Evolutionary conservation across 2,797 vertebrate species (phyloP).

Genomic region (Diplodus sargus): DNA sequence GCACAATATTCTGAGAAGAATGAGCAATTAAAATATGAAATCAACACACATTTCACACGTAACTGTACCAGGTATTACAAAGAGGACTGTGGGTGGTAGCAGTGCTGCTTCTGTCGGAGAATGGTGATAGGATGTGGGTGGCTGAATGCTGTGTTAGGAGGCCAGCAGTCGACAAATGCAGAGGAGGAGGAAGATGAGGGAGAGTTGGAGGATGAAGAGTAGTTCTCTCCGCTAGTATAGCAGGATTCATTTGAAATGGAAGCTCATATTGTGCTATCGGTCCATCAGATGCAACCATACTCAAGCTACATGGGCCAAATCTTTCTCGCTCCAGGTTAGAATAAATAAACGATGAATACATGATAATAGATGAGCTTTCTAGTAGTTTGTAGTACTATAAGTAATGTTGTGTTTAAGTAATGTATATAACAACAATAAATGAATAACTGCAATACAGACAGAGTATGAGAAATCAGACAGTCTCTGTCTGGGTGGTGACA

Average conservation of each 20-base stretch:
- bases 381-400: background rate
- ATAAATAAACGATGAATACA: background rate
- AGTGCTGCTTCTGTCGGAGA: constrained; percentile 55
- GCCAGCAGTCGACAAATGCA: constrained; percentile 67
- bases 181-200: constrained; percentile 79
- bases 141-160: constrained; percentile 66
- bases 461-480: constrained; percentile 53
- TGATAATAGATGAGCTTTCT: too few relatives aligned
- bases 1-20: constrained; percentile 18
- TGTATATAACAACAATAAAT: constrained; percentile 26
- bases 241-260: constrained; percentile 36
- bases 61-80: constrained; percentile 63
- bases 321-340: background rate
- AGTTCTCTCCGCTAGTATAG: constrained; percentile 40
- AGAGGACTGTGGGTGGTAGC: constrained; percentile 67
- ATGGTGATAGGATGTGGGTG: constrained; percentile 72
- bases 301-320: constrained; percentile 2
- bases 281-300: constrained; percentile 17
- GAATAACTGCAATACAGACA: constrained; percentile 26
- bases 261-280: constrained; percentile 2
- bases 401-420: constrained; percentile 10
- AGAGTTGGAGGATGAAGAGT: constrained; percentile 75
- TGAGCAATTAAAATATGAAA: constrained; percentile 2
- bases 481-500: constrained; percentile 54
- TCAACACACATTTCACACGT: constrained; percentile 40